Conservation (phyloP, 1,140 invertebrate genomes). For the Orchestia grillus region DNA sequence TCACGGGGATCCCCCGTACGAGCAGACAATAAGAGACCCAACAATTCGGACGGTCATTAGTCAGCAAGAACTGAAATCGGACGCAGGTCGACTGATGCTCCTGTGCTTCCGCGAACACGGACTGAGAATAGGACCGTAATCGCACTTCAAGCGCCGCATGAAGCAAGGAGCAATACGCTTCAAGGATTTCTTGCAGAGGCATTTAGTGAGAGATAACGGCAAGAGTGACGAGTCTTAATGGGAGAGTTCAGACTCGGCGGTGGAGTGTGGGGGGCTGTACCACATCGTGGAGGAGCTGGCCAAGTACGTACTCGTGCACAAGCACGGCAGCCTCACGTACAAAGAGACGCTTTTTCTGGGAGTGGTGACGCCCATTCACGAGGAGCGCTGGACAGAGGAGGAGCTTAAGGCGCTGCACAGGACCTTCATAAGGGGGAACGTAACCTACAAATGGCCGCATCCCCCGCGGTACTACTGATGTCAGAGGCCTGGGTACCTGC, state of each 20-base stretch:
- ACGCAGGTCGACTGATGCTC: background rate
- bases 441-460: background rate
- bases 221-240: background rate
- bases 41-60: background rate
- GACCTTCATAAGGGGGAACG: background rate
- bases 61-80: background rate
- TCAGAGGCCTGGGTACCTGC: too few species aligned
- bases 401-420: constrained; percentile 36
- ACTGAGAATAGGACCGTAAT: background rate
- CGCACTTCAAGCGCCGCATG: background rate
- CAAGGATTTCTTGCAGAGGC: background rate
- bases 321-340: background rate
- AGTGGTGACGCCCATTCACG: constrained; percentile 46
- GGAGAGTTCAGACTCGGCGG: background rate
- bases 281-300: background rate
- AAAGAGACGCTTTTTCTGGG: constrained; percentile 61
- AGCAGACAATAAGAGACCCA: background rate
- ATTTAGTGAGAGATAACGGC: background rate
- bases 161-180: background rate
- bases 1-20: background rate
- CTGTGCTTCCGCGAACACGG: constrained; percentile 24
- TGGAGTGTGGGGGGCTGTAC: background rate
- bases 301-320: background rate
- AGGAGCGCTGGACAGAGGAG: constrained; percentile 61
- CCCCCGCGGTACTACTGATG: background rate